These are phyloP conservation scores for Eupithecia abbreviata DNA, from an alignment of 2,888 invertebrate species.

Conservation along the genomic window DNA sequence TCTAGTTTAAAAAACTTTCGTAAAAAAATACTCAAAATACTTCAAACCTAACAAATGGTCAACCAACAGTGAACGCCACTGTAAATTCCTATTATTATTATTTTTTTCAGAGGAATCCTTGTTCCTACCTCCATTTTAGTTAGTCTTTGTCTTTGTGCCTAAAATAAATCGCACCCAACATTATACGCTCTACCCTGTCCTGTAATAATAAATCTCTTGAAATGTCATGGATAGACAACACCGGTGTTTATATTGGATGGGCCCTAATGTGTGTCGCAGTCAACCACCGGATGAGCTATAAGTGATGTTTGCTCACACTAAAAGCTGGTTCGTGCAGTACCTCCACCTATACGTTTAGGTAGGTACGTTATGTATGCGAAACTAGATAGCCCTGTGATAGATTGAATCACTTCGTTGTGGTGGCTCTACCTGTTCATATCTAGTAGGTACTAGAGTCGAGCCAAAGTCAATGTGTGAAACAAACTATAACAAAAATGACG, in stretches of 20 bases:
- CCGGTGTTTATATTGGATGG: conserved; percentile 58
- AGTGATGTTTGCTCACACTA: conserved; percentile 78
- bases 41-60: too few species aligned
- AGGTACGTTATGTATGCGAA: not conserved
- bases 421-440: not conserved
- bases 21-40: too few species aligned
- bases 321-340: conserved; percentile 65
- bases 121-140: not conserved
- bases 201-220: conserved; percentile 8
- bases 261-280: conserved; percentile 67
- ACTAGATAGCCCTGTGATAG: not conserved
- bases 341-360: not conserved
- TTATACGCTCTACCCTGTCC: not conserved
- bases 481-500: too few species aligned
- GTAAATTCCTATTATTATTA: too few species aligned
- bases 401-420: not conserved
- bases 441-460: too few species aligned
- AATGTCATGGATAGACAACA: conserved; percentile 9
- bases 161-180: not conserved
- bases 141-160: not conserved
- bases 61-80: too few species aligned
- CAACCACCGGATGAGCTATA: conserved; percentile 73
- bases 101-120: too few species aligned
- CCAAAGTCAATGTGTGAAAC: too few species aligned
- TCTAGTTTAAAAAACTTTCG: too few species aligned